phyloP scores from a whole-genome alignment of 2,113 vertebrate genomes.

The Chaetodon auriga region DNA sequence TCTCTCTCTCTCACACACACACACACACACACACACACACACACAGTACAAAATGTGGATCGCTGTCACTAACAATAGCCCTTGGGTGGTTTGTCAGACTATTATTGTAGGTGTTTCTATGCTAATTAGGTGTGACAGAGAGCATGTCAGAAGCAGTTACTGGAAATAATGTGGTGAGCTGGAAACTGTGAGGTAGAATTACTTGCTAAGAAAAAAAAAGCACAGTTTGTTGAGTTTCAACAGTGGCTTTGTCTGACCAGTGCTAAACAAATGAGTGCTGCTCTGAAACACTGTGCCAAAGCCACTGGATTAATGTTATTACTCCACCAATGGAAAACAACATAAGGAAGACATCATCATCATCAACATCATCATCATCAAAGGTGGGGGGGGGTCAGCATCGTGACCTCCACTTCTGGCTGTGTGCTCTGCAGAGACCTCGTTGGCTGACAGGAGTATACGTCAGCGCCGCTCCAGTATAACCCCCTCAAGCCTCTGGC shows the following conservation, averaged over 20 bases:
- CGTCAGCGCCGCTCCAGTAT: conserved; percentile 78
- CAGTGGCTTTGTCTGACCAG: conserved; percentile 48
- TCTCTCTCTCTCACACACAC: conserved; percentile 12
- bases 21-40: conserved; percentile 7
- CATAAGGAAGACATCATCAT: conserved; percentile 45
- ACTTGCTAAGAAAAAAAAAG: conserved; percentile 28
- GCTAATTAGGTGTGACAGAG: conserved; percentile 81
- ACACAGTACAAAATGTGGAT: conserved; percentile 51
- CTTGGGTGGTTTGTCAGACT: conserved; percentile 71
- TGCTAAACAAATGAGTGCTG: conserved; percentile 40
- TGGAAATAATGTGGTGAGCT: conserved; percentile 76
- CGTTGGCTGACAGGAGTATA: conserved; percentile 78
- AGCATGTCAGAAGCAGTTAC: conserved; percentile 72
- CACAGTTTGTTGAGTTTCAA: conserved; percentile 28
- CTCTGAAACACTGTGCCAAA: neutral
- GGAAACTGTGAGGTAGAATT: conserved; percentile 73
- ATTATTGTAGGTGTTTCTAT: conserved; percentile 78
- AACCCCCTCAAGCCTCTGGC: conserved; percentile 74
- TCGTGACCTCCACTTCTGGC: conserved; percentile 71
- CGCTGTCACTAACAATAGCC: conserved; percentile 68
- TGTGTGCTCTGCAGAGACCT: conserved; percentile 66
- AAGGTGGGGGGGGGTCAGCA: conserved; percentile 46
- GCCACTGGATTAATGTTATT: conserved; percentile 25
- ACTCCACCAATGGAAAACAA: neutral
- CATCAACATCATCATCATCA: conserved; percentile 31